A percentile compares a stretch with the other conserved stretches of the same genome.
These are phyloP conservation scores for Plusia festucae DNA, from an alignment of 2,888 invertebrate genomes.

Conservation along the genomic window DNA sequence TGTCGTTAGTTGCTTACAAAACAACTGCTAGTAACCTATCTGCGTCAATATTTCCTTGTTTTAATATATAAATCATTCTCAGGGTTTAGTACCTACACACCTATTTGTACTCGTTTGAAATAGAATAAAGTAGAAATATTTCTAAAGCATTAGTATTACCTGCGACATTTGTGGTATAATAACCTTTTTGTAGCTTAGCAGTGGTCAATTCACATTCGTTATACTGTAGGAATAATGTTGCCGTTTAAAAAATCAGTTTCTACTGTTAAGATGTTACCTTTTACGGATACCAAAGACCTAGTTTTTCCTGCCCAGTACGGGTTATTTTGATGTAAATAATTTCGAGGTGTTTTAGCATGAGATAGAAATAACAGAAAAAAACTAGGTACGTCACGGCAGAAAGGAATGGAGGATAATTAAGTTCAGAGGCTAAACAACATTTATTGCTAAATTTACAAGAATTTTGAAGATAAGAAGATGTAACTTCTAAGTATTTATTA, in stretches of 20 bases:
- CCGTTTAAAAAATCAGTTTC: constrained; percentile 10
- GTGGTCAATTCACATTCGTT: constrained; percentile 37
- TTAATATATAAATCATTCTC: constrained; percentile 5
- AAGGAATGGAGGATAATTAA: too few species aligned
- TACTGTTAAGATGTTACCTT: constrained; percentile 18
- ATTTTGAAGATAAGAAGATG: too few species aligned
- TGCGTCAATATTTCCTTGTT: not conserved
- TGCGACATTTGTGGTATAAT: constrained; percentile 35
- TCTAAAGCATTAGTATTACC: constrained; percentile 34
- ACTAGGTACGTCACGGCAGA: too few species aligned
- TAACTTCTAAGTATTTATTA: too few species aligned
- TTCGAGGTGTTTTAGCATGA: constrained; percentile 36
- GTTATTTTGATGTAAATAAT: constrained; percentile 59
- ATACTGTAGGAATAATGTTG: constrained; percentile 12
- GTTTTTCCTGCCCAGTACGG: constrained; percentile 28
- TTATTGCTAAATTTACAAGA: too few species aligned
- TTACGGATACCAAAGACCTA: constrained; percentile 57
- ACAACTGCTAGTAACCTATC: not conserved
- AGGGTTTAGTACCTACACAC: constrained; percentile 29
- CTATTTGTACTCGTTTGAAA: constrained; percentile 39
- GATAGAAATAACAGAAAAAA: too few species aligned
- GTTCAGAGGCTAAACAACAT: too few species aligned
- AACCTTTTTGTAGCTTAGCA: constrained; percentile 32
- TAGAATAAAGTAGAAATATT: constrained; percentile 38
- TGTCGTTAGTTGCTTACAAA: not conserved